Conservation (phyloP, 2,797 vertebrate genomes). For the Galago senegalensis region DNA sequence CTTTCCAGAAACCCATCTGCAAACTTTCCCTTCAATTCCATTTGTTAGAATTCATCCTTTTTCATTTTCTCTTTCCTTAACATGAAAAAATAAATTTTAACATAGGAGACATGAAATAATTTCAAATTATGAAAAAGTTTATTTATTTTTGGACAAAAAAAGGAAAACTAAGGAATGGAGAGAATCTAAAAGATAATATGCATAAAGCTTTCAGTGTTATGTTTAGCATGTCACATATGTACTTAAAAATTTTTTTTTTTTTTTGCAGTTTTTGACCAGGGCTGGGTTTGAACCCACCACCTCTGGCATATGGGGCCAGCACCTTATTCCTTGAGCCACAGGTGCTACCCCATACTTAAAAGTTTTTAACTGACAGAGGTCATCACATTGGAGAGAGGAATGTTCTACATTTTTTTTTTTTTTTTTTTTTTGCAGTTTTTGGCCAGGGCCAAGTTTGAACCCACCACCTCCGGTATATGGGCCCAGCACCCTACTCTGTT, state of each 20-base stretch:
- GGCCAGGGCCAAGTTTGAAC: no score
- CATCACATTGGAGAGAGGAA: no score
- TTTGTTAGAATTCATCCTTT: background rate
- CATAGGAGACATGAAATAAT: background rate
- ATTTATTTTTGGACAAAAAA: background rate
- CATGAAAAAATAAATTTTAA: background rate
- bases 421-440: no score
- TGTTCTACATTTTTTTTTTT: background rate
- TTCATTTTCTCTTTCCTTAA: background rate
- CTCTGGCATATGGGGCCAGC: no score
- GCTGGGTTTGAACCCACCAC: no score
- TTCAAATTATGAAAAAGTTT: background rate
- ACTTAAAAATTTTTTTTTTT: background rate
- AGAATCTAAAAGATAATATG: background rate
- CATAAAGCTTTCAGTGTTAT: background rate
- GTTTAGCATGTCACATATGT: fast-evolving
- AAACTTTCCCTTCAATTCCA: background rate
- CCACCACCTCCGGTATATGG: no score
- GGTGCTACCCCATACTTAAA: background rate
- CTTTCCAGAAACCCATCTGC: background rate
- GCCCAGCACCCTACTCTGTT: no score
- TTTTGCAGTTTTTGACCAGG: no score
- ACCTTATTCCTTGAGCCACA: no score
- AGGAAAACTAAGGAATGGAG: background rate
- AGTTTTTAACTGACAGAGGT: background rate